Conservation (phyloP, 2,113 vertebrate genomes). For the Seriola aureovittata region DNA sequence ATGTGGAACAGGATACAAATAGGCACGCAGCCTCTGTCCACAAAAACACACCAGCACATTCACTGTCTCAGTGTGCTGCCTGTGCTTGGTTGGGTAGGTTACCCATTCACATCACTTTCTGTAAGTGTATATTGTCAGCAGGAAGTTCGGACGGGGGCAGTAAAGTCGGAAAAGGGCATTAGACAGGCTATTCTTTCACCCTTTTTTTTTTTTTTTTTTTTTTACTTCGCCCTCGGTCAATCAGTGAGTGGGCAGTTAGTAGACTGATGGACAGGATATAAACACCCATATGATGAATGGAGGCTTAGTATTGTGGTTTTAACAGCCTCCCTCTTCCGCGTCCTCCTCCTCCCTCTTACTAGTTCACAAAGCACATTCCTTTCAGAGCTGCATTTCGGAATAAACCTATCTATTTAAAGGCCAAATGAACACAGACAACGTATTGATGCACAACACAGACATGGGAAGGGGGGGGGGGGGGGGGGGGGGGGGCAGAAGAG, state of each 20-base stretch:
- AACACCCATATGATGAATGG: constrained; percentile 82
- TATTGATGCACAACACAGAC: constrained; percentile 80
- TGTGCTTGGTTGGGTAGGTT: constrained; percentile 22
- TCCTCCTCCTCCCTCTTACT: constrained; percentile 39
- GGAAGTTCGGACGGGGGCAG: constrained; percentile 44
- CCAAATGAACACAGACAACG: constrained; percentile 80
- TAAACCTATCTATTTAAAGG: constrained; percentile 86
- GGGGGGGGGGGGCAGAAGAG: background rate
- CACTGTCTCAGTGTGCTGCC: constrained; percentile 46
- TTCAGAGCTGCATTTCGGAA: constrained; percentile 74
- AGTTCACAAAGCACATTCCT: constrained; percentile 82
- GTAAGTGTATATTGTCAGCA: constrained; percentile 28
- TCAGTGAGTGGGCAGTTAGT: constrained; percentile 73
- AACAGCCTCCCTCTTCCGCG: constrained; percentile 47
- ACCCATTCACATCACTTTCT: constrained; percentile 43
- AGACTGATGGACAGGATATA: constrained; percentile 71
- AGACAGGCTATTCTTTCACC: constrained; percentile 45
- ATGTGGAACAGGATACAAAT: constrained; percentile 45
- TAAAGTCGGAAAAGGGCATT: constrained; percentile 30
- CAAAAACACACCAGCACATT: constrained; percentile 35
- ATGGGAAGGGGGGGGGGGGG: constrained; percentile 62
- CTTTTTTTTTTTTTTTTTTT: constrained; percentile 14
- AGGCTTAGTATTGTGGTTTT: constrained; percentile 78
- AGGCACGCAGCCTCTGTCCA: constrained; percentile 24
- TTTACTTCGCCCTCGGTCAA: constrained; percentile 56